Conservation (phyloP, 1,140 invertebrate species). For the Platorchestia sp. region DNA sequence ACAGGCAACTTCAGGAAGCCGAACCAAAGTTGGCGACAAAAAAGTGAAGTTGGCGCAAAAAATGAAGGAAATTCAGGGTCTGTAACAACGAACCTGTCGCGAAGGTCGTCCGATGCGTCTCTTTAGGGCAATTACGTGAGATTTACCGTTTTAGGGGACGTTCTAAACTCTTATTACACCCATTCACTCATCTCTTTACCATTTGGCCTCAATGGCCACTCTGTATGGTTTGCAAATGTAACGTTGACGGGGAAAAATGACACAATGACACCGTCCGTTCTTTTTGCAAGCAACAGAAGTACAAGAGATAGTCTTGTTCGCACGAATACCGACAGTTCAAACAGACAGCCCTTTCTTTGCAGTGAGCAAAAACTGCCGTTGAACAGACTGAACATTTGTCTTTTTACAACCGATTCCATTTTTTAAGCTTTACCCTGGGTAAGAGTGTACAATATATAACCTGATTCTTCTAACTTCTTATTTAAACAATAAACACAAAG, state of each 20-base stretch:
- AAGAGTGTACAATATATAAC: too few species aligned
- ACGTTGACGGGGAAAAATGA: not conserved
- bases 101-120: not conserved
- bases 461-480: too few species aligned
- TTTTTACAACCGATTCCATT: too few species aligned
- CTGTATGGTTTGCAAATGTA: not conserved
- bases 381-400: too few species aligned
- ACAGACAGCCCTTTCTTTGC: too few species aligned
- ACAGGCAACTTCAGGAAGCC: constrained; percentile 22
- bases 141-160: not conserved
- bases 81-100: not conserved
- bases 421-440: too few species aligned
- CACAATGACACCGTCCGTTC: too few species aligned
- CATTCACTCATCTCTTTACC: not conserved
- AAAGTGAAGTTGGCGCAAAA: not conserved
- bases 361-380: too few species aligned
- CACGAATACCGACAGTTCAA: not conserved
- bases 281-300: not conserved
- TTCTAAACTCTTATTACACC: not conserved
- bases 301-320: not conserved
- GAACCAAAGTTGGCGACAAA: not conserved
- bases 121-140: not conserved
- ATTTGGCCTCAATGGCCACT: not conserved
- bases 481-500: too few species aligned
- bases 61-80: not conserved